A percentile compares a stretch with the other conserved stretches of the same genome.
These are phyloP conservation scores for Melanostoma scalare DNA, from an alignment of 2,888 invertebrate species.

Conservation along the genomic window DNA sequence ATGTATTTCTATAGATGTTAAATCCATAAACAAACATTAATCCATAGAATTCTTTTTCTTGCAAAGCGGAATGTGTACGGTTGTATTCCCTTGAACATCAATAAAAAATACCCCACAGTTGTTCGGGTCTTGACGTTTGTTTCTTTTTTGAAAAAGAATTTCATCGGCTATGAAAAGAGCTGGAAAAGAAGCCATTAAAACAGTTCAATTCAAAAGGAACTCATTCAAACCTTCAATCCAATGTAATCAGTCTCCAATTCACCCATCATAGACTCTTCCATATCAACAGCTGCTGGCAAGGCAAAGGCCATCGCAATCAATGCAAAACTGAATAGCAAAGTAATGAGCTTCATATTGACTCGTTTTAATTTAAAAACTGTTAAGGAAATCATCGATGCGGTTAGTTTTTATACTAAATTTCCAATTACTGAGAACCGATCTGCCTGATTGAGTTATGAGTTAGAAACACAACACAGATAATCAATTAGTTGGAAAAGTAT, in stretches of 20 bases:
- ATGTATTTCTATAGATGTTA: too few species aligned
- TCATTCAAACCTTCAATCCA: not conserved
- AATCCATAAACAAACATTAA: too few species aligned
- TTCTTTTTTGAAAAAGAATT: not conserved
- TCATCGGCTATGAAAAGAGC: too few species aligned
- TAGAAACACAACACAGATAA: too few species aligned
- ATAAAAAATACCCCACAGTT: not conserved
- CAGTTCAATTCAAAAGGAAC: not conserved
- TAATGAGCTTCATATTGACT: constrained; percentile 2
- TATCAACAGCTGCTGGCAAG: not conserved
- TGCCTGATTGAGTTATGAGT: too few species aligned
- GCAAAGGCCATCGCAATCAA: not conserved
- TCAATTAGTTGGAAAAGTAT: too few species aligned
- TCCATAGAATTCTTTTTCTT: too few species aligned
- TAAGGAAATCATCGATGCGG: not conserved
- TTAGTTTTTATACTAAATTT: not conserved
- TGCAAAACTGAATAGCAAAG: constrained; percentile 12
- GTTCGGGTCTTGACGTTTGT: not conserved
- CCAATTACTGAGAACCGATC: too few species aligned
- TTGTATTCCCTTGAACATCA: too few species aligned
- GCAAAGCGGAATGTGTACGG: too few species aligned
- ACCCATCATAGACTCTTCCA: too few species aligned
- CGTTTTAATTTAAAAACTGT: constrained; percentile 4
- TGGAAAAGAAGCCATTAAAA: not conserved
- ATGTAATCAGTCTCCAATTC: not conserved